Evolutionary conservation across 2,113 vertebrate genomes (phyloP), one percentile per base, ranked within the genome.

Genomic region (Melanocharis versteri): DNA sequence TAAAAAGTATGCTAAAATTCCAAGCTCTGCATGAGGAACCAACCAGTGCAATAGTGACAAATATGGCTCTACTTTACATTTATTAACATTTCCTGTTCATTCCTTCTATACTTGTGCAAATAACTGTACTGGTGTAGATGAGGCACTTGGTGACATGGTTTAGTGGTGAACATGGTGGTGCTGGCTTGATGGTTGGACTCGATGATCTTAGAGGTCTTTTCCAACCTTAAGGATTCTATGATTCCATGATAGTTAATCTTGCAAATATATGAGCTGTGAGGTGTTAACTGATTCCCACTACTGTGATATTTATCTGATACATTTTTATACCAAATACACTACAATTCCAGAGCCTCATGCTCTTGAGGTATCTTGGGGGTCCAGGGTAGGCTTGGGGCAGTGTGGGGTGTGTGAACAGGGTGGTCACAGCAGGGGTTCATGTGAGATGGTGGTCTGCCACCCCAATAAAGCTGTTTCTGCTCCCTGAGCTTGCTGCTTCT

Each of bases 341-440:
- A 24, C 10, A 47, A 53, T n/a, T 51, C 35, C 42, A 42, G 42
- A 69, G 24, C 48, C 31, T 35, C 1, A 0, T 11, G 18, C 44
- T 48, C 28, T 48, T 7, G 13, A 28, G 17, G 54, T 37, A 17
- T 45, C 33, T 27, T 26, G 9, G 12, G 14, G 24, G 16, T 48
- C 28, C 13, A 2, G 22, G n/a, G 22, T 50, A 57, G 62, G 45
- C 45, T 66, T 45, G 31, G 20, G 35, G 35, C 22, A 35, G 50
- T 0, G 1, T 23, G 26, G 19, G 17, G 5, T 39, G 45, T 31
- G 37, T 13, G 21, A 45, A 4, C 0, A 5, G 35, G 7, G 14
- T 33, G 17, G 3, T 21, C 64, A 26, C 37, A 57, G 18, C 11
- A 33, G 6, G 3, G 23, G 1, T 42, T 64, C 54, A 14, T 70